A percentile compares a stretch with the other conserved stretches of the same genome.
Conservation (phyloP, 2,113 vertebrate genomes). For the Ondatra zibethicus region DNA sequence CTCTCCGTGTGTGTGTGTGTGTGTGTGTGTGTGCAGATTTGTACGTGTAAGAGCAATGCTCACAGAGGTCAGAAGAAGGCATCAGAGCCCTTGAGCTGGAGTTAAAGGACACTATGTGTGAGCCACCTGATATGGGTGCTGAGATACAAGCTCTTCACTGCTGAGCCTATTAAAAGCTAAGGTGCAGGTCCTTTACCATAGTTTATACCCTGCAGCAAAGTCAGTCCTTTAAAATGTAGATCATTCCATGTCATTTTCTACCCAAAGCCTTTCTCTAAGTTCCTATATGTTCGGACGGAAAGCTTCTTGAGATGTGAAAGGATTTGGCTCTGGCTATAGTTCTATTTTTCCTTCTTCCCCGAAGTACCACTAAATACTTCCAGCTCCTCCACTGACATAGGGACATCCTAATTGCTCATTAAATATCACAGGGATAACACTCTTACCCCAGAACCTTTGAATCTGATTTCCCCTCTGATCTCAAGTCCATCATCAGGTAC, state of each 20-base stretch:
- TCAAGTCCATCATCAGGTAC: not conserved
- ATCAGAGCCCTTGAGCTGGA: not conserved
- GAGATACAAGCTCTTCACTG: not conserved
- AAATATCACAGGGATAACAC: not conserved
- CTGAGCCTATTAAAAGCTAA: not conserved
- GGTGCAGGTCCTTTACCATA: not conserved
- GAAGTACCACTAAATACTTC: not conserved
- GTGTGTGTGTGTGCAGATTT: not conserved
- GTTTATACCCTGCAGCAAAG: conserved; percentile 11
- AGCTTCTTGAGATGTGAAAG: conserved; percentile 53
- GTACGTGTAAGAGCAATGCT: not conserved
- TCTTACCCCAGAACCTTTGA: not conserved
- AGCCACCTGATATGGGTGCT: not conserved
- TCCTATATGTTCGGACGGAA: conserved; percentile 22
- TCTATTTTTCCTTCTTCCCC: not conserved
- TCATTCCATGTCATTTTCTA: conserved; percentile 41
- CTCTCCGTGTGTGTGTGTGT: not conserved
- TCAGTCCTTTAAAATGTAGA: conserved; percentile 62
- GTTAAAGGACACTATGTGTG: not conserved
- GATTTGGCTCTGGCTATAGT: not conserved
- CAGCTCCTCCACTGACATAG: fast-evolving
- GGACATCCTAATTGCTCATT: not conserved
- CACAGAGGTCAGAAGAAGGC: not conserved
- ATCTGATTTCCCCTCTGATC: not conserved
- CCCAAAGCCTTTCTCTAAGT: conserved; percentile 56